These are phyloP conservation scores for Idaea aversata DNA, from an alignment of 2,888 invertebrate genomes.

Conservation along the genomic window DNA sequence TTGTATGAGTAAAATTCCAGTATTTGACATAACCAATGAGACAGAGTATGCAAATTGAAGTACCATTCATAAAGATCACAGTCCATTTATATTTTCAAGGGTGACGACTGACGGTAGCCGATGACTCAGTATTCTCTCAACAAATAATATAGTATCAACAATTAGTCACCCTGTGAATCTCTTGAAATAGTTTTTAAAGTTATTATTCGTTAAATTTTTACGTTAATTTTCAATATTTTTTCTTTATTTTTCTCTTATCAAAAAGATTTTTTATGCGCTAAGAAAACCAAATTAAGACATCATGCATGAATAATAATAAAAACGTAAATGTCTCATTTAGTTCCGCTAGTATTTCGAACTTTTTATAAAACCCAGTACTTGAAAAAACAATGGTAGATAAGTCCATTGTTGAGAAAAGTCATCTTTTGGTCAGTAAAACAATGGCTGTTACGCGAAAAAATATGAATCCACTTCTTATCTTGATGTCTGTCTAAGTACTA, in stretches of 20 bases:
- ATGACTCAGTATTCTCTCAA: neutral
- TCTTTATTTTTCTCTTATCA: no score
- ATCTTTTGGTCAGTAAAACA: slow-evolving; percentile 41
- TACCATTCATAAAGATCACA: neutral
- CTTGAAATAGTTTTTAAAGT: neutral
- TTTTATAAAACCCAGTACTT: neutral
- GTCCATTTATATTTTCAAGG: neutral
- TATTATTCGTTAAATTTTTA: no score
- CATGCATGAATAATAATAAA: neutral
- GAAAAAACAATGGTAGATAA: neutral
- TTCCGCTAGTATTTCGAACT: neutral
- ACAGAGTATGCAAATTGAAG: neutral
- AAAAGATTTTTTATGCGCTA: neutral
- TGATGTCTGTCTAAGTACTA: slow-evolving; percentile 27
- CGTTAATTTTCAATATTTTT: no score
- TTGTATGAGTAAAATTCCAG: no score
- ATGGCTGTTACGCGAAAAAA: slow-evolving; percentile 41
- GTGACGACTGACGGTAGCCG: neutral
- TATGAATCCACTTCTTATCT: slow-evolving; percentile 35
- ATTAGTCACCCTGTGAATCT: neutral
- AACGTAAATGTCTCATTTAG: neutral
- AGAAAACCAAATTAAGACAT: neutral
- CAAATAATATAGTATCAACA: neutral
- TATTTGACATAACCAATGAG: no score
- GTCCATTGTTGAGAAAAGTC: slow-evolving; percentile 47